A percentile compares a stretch with the other conserved stretches of the same genome.
phyloP scores from a whole-genome alignment of 2,113 vertebrate species.

The Xenopus tropicalis region DNA sequence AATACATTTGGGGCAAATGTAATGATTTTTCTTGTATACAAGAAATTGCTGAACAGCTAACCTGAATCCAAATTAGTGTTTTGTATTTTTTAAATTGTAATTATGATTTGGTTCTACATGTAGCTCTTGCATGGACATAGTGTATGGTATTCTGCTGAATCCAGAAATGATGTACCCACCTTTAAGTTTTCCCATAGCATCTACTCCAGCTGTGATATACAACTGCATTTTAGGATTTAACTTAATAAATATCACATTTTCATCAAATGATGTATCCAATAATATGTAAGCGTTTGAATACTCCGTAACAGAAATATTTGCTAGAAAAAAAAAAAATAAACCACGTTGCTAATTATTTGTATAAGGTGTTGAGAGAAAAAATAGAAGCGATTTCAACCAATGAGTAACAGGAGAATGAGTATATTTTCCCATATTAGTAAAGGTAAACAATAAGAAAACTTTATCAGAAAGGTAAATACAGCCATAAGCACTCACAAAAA shows the following conservation, averaged over 20 bases:
- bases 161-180: neutral
- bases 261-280: conserved; percentile 58
- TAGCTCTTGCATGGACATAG: neutral
- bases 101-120: no score
- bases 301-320: conserved; percentile 68
- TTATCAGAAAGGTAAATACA: no score
- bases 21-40: neutral
- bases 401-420: no score
- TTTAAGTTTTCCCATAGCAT: neutral
- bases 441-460: no score
- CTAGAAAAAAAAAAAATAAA: conserved; percentile 59
- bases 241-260: conserved; percentile 72
- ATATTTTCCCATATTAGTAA: no score
- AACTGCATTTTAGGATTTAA: conserved; percentile 81
- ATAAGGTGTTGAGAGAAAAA: no score
- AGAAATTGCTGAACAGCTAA: neutral
- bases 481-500: no score
- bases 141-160: neutral
- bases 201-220: conserved; percentile 48
- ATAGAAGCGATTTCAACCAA: no score
- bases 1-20: no score
- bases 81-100: no score
- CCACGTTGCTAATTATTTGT: neutral
- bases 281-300: conserved; percentile 79
- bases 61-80: no score